A percentile compares a stretch with the other conserved stretches of the same genome.
Evolutionary conservation across 2,797 vertebrate genomes (phyloP).

Genomic region (Stomatorhinus walkeri): DNA sequence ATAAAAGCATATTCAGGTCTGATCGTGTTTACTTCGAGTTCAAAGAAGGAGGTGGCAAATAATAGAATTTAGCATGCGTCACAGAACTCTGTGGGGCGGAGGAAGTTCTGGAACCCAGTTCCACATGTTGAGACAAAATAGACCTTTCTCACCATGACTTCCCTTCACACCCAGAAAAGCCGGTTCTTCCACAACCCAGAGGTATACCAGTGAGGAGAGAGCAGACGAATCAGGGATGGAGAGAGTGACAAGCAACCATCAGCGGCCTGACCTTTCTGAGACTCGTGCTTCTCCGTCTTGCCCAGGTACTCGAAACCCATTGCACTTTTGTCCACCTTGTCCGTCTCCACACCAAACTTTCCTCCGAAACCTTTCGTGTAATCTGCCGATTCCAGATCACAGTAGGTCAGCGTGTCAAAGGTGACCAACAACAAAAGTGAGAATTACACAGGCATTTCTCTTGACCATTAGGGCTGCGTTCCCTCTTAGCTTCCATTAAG

Average conservation of each 20-base stretch:
- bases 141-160: neutral
- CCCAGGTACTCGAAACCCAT: slow-evolving; percentile 89
- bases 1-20: neutral
- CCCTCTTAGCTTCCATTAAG: neutral
- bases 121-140: slow-evolving; percentile 2
- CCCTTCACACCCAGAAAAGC: neutral
- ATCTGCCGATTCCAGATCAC: slow-evolving; percentile 42
- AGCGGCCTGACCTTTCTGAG: slow-evolving; percentile 69
- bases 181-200: neutral
- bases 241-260: neutral
- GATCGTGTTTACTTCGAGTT: neutral
- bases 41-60: neutral
- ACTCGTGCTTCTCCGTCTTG: slow-evolving; percentile 83
- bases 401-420: neutral
- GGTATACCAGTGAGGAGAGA: neutral
- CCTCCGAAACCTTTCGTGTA: slow-evolving; percentile 67
- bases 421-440: neutral
- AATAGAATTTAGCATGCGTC: neutral
- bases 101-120: neutral
- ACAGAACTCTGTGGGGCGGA: neutral
- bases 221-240: neutral
- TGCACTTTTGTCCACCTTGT: slow-evolving; percentile 90
- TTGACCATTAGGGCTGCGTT: neutral
- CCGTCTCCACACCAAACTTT: slow-evolving; percentile 73
- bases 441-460: neutral